Evolutionary conservation across 2,888 invertebrate genomes (phyloP).

Genomic region (Escarpia spicata): DNA sequence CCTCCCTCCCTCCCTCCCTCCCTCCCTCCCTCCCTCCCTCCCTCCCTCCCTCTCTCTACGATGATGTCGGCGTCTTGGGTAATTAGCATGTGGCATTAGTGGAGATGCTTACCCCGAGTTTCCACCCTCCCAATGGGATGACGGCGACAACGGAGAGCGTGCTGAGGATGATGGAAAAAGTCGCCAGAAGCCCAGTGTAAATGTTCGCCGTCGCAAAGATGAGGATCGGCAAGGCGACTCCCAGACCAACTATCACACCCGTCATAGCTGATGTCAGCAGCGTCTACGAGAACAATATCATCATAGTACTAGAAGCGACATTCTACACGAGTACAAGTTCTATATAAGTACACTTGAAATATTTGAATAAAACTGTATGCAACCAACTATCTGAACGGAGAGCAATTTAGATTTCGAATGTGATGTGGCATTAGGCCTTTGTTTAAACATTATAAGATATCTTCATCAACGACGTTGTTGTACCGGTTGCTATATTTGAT

Average conservation of each 20-base stretch:
- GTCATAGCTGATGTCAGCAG: slow-evolving; percentile 52
- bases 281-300: slow-evolving; percentile 42
- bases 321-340: background rate
- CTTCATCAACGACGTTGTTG: background rate
- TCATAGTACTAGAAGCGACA: background rate
- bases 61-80: background rate
- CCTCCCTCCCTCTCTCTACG: too few relatives aligned
- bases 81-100: background rate
- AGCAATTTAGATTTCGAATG: background rate
- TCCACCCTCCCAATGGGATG: slow-evolving; percentile 60
- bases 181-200: slow-evolving; percentile 56
- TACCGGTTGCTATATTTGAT: too few relatives aligned
- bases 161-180: slow-evolving; percentile 51
- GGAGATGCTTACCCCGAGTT: slow-evolving; percentile 55
- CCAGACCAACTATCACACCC: slow-evolving; percentile 55
- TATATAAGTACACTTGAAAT: background rate
- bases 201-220: slow-evolving; percentile 56
- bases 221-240: slow-evolving; percentile 54
- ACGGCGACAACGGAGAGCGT: slow-evolving; percentile 57
- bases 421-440: background rate
- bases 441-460: background rate
- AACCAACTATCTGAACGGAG: background rate
- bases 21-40: too few relatives aligned
- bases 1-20: too few relatives aligned
- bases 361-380: background rate